Evolutionary conservation across 1,140 invertebrate species (phyloP), one percentile per base, ranked within the genome.

Genomic region (Hormaphis cornu): DNA sequence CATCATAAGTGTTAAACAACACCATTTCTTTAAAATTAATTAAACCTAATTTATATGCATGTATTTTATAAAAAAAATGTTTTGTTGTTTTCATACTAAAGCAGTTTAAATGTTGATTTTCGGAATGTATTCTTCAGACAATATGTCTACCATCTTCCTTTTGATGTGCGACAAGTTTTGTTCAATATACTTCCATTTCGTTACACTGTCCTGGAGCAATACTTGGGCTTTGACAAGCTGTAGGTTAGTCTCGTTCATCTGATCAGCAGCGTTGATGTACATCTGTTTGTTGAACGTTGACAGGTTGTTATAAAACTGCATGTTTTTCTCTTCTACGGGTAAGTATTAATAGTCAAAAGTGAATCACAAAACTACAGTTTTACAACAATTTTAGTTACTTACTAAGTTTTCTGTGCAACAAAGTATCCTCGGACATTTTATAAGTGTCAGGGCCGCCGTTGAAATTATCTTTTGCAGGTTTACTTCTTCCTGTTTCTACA

Each of bases 121-220:
- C 22, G 44, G 61, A 33, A 66, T 66, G 30, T 66, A 66, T 8
- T 66, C 61, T 9, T 66, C 61, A 33, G 61, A 48, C 12, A 66
- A 16, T 48, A 50, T 66, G 24, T 66, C 61, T 22, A 20, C 35
- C 44, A 66, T 16, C 18, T 66, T 66, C 9, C 18, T 35, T 35
- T 33, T 50, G 1, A 66, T 48, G 12, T 66, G 44, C 0, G 44
- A 66, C 18, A 66, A 50, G 24, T 66, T 66, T 33, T 66, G 44
- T 66, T 66, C 61, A 33, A 50, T 66, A 24, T 50, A 66, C 20
- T 66, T 66, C 61, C 44, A 66, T 9, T 46, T 66, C n/a, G 40
- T 66, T 16, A 66, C 61, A 22, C 44, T 50, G 5, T 66, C 44
- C 16, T 66, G 61, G 1, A 66, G 61, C 50, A 66, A 50, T 22